phyloP scores from a whole-genome alignment of 2,113 vertebrate genomes.

The Neolamprologus devosi region DNA sequence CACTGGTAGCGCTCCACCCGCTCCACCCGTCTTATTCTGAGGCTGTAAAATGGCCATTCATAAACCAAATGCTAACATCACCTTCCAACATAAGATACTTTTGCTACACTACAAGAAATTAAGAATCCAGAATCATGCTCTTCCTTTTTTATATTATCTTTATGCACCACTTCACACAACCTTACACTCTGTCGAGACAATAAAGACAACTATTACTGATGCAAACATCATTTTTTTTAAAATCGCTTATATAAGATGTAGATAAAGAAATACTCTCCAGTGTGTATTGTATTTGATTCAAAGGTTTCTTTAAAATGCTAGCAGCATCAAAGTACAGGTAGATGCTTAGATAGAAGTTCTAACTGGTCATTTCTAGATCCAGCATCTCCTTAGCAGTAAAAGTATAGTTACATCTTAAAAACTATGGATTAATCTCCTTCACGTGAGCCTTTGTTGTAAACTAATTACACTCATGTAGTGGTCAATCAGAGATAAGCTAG shows the following conservation, averaged over 20 bases:
- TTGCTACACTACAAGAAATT: not conserved
- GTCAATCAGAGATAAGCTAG: not conserved
- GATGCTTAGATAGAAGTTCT: not conserved
- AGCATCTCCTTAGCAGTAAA: not conserved
- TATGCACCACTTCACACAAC: not conserved
- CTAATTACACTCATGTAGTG: not conserved
- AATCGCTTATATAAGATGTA: not conserved
- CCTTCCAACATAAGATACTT: not conserved
- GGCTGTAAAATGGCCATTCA: not conserved
- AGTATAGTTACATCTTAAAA: not conserved
- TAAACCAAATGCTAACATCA: not conserved
- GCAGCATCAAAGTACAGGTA: not conserved
- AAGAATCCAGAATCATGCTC: not conserved
- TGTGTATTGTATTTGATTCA: not conserved
- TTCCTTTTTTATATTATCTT: not conserved
- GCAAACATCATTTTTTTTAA: not conserved
- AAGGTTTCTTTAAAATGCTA: not conserved
- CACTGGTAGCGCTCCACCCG: fast-evolving
- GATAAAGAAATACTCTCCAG: not conserved
- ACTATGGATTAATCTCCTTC: not conserved
- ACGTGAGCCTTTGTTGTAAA: not conserved
- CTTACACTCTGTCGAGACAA: not conserved
- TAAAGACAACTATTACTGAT: not conserved
- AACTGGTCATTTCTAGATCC: not conserved
- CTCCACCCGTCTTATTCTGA: fast-evolving